Percentiles rank a stretch among this genome's conserved stretches.
Conservation (phyloP, 2,888 invertebrate species). For the Abrostola triplasia region DNA sequence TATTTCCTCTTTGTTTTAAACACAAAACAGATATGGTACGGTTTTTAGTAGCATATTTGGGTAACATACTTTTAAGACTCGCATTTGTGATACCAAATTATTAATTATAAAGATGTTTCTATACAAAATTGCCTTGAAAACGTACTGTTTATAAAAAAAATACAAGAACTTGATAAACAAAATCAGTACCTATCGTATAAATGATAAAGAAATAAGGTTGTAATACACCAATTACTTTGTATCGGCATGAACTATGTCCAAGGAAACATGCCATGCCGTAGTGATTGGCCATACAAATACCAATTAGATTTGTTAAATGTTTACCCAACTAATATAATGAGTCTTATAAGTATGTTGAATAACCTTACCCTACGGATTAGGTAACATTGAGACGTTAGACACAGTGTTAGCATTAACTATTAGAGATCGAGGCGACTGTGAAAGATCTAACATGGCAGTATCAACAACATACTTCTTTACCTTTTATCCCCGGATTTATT, state of each 20-base stretch:
- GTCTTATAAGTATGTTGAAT: conserved; percentile 32
- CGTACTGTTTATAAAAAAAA: too few species aligned
- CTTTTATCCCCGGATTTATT: background rate
- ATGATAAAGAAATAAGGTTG: too few species aligned
- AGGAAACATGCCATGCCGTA: too few species aligned
- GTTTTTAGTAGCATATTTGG: conserved; percentile 17
- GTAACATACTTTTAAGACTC: conserved; percentile 39
- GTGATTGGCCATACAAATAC: too few species aligned
- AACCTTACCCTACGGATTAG: conserved; percentile 23
- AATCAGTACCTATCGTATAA: too few species aligned
- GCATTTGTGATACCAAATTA: background rate
- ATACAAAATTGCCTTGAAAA: too few species aligned
- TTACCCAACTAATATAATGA: background rate
- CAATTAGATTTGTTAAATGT: too few species aligned
- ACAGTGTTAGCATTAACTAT: conserved; percentile 44
- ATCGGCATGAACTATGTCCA: too few species aligned
- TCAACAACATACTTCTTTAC: background rate
- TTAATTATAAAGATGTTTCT: too few species aligned
- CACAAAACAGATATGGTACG: conserved; percentile 39
- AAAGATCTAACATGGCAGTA: conserved; percentile 11
- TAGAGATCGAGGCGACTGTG: conserved; percentile 25
- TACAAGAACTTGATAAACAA: too few species aligned
- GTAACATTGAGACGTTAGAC: conserved; percentile 45
- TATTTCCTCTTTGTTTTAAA: conserved; percentile 21
- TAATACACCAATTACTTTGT: too few species aligned